Base-by-base conservation (phyloP, 2,888 invertebrate species). In the Argyresthia goedartella region DNA sequence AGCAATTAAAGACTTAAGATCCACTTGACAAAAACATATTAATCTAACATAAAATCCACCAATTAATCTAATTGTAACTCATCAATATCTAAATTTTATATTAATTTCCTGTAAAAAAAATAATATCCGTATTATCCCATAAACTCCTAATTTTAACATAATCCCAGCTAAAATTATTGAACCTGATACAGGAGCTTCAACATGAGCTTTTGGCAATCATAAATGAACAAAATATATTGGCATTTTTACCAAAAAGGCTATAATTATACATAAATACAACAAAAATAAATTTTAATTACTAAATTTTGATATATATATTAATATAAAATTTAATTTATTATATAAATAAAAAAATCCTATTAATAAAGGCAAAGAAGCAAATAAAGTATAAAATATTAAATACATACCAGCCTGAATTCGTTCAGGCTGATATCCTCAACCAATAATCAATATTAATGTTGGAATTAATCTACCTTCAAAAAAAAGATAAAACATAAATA, bases 91-190 rank as follows among this genome's bases (percentile, higher is more conserved):
- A 69, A 84, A 78, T 59, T 78, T 82, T 60, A 87, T 58, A 53
- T 75, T 76, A 68, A 88, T 64, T 59, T 67, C 62, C 51, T 80
- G 70, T 64, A 89, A 75, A 75, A 89, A 65, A 59, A 66, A 59
- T 69, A 89, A 69, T 62, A 89, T 59, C 0, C 91, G 91, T 54
- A 91, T 71, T 64, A 92, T 60, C 0, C 92, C 92, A 84, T 92
- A 93, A 0, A 91, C 91, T 0, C 92, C 92, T 79, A 92, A 87
- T 69, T 93, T 93, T 76, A 93, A 85, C 65, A 92, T 88, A 75
- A 93, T 79, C 0, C 91, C 92, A 0, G 92, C 92, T 76, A 93
- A 90, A 89, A 93, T 89, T 79, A 93, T 92, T 1, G 92, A 93
- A 0, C 92, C 92, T 1, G 89, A 87, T 58, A 92, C 86, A 4